Conservation (phyloP, 2,888 invertebrate species). For the Escarpia spicata region DNA sequence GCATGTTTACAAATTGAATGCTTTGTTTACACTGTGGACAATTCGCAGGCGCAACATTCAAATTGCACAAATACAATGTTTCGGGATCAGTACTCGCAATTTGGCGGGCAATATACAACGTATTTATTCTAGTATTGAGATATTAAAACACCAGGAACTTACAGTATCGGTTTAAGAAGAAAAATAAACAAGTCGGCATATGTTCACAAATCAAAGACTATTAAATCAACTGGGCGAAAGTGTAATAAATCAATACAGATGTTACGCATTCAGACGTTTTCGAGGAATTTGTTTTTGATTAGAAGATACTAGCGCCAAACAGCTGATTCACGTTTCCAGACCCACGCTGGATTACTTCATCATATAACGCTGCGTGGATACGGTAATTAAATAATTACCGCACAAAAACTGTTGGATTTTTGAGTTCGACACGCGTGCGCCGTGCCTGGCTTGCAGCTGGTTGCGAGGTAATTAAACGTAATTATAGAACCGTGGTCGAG, state of each 20-base stretch:
- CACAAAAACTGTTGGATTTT: background rate
- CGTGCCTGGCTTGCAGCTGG: background rate
- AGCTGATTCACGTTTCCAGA: background rate
- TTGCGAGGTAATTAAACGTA: background rate
- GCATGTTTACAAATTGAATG: no score
- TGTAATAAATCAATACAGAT: background rate
- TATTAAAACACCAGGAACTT: no score
- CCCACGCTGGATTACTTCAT: background rate
- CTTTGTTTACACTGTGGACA: no score
- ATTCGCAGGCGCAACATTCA: no score
- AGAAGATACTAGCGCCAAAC: background rate
- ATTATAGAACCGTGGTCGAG: conserved; percentile 4
- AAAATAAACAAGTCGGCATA: no score
- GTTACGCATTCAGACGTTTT: background rate
- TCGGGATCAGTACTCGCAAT: no score
- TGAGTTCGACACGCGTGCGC: background rate
- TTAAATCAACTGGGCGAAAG: background rate
- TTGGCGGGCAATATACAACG: no score
- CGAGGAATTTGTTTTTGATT: background rate
- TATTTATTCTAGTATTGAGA: no score
- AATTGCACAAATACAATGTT: no score
- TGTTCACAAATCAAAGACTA: background rate
- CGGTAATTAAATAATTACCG: background rate
- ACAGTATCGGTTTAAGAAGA: no score
- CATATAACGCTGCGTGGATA: background rate